Base-by-base conservation (phyloP, 2,888 invertebrate species). In the Protophormia terraenovae region DNA sequence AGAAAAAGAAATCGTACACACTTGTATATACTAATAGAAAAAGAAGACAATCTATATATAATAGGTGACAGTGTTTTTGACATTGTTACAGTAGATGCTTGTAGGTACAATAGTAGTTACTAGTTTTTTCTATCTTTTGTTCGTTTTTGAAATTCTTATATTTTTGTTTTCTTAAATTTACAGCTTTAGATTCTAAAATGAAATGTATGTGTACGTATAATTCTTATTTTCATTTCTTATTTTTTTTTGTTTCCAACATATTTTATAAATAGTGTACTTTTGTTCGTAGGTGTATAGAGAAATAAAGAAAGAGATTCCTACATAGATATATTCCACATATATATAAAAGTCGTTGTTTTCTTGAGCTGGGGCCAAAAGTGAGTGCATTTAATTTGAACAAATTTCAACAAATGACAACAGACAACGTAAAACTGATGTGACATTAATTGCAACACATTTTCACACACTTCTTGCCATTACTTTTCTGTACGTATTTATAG, bases 371-470 rank as follows among this genome's bases (percentile, higher is more conserved):
- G 19, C 62, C 29, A 76, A 71, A 16, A 62, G 69, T 64, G 62
- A 71, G 76, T 83, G 76, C 82, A 87, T 86, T 86, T 85, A 83
- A 87, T 87, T 86, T 83, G 73, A 77, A 80, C 80, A 82, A 86
- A 87, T 84, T 83, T 86, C 84, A 66, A 60, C 84, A 84, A 87
- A 84, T 86, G 84, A 86, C 84, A 79, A 64, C 76, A 84, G 85
- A 79, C 75, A 85, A 79, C 78, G 67, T 82, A 66, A 58, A 85
- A 82, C 78, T 86, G 87, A 87, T 87, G 84, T 87, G 87, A 86
- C 87, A 84, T 87, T 86, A 86, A 87, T 87, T 87, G 83, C 86
- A 81, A 72, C 80, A 83, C 81, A 82, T 85, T 85, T 85, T 75
- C 82, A 66, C 82, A 75, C 82, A 71, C 27, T 79, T 55, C 41